These are phyloP conservation scores for Malthinus seriepunctatus DNA, from an alignment of 2,888 invertebrate genomes.

Conservation along the genomic window DNA sequence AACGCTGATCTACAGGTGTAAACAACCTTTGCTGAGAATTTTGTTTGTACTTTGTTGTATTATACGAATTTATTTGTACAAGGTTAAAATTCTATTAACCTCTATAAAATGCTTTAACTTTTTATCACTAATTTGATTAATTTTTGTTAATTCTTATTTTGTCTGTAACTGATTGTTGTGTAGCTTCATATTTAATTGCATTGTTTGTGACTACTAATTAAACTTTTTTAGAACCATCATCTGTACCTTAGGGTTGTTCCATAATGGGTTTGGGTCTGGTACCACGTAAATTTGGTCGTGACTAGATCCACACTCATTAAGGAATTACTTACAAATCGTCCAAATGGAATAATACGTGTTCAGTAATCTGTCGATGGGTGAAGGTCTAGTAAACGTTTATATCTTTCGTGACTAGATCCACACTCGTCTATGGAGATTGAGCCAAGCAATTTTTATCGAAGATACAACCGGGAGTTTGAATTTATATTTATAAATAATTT, in stretches of 20 bases:
- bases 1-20: constrained; percentile 42
- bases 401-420: constrained; percentile 81
- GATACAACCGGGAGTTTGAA: no score
- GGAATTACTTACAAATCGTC: constrained; percentile 13
- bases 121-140: constrained; percentile 24
- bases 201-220: constrained; percentile 18
- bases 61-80: constrained; percentile 20
- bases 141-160: constrained; percentile 14
- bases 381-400: constrained; percentile 75
- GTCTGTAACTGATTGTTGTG: constrained; percentile 13
- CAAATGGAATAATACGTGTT: constrained; percentile 23
- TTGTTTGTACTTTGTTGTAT: constrained; percentile 26
- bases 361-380: constrained; percentile 76
- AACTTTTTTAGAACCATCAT: background rate
- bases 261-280: constrained; percentile 77
- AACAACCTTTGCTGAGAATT: constrained; percentile 44
- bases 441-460: background rate
- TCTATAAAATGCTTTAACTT: constrained; percentile 13
- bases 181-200: constrained; percentile 10
- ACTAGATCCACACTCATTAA: constrained; percentile 93
- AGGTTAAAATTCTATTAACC: constrained; percentile 15
- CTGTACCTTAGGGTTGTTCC: constrained; percentile 47
- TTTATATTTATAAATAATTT: no score
- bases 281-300: constrained; percentile 66
- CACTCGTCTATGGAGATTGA: constrained; percentile 77